Percentiles rank a stretch among this genome's conserved stretches.
phyloP scores from a whole-genome alignment of 1,140 invertebrate species.

The Tetramorium simillimum region DNA sequence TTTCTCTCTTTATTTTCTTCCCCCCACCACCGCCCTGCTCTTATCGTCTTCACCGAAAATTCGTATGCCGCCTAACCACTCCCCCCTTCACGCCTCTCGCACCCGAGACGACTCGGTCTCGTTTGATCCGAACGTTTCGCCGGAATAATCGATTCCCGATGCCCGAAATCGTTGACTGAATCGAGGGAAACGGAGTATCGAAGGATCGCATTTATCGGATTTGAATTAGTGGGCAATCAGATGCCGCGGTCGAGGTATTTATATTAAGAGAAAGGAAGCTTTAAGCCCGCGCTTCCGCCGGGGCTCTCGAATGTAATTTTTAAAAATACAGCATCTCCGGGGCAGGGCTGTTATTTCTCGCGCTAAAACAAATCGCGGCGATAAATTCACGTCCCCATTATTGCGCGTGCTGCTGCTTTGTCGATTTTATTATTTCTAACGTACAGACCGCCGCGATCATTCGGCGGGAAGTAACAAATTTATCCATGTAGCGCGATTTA shows the following conservation, averaged over 20 bases:
- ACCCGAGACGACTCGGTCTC: constrained; percentile 34
- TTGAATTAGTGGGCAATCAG: background rate
- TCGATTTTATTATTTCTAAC: background rate
- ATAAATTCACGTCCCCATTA: constrained; percentile 1
- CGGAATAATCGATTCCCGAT: constrained; percentile 26
- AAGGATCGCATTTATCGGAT: constrained; percentile 15
- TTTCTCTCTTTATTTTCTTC: background rate
- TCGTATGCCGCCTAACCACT: constrained; percentile 28
- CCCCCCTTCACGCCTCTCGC: background rate
- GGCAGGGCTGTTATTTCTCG: background rate
- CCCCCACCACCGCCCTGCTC: too few relatives aligned
- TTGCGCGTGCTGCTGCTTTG: background rate
- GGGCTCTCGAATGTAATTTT: background rate
- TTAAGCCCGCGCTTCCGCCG: background rate
- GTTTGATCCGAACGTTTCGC: constrained; percentile 46
- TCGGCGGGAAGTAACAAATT: background rate
- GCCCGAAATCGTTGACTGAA: background rate
- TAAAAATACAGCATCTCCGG: background rate
- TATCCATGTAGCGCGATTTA: background rate
- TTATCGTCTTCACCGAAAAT: constrained; percentile 21
- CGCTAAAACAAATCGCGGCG: background rate
- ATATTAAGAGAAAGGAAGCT: background rate
- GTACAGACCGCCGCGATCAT: background rate
- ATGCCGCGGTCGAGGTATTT: background rate
- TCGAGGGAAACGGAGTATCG: background rate